Base-by-base conservation (phyloP, 2,888 invertebrate species). In the Volucella inanis region DNA sequence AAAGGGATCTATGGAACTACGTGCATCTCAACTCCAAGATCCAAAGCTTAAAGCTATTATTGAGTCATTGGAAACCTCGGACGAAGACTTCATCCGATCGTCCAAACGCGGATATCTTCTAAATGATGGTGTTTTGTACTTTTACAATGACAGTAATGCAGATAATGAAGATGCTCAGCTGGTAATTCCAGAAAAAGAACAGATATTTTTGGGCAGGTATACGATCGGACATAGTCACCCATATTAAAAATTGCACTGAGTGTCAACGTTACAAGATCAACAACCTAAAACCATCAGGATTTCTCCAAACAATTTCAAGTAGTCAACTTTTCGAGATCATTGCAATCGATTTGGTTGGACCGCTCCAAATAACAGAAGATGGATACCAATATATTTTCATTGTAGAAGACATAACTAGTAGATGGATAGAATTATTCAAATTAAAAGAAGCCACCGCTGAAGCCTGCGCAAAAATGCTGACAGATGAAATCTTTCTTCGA, bases 401-500 rank as follows among this genome's bases (percentile, higher is more conserved):
- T 74, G 79, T 79, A 0, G 88, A 88, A 75, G 90, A 91, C 22
- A 50, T 91, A 0, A 85, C 87, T 1, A 82, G 70, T 14, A 57
- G 88, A 38, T 88, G 87, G 87, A 49, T 87, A 0, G 90, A 91
- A 38, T 41, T 91, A 0, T 90, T 90, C 50, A 81, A 90, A 0
- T 50, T 91, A 0, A 61, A 84, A 4, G 65, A 86, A 9, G 89
- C 90, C 0, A 89, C 88, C 2, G 89, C 90, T 0, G 89, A 89
- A 54, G 74, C 54, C 0, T 90, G 90, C 64, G 89, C 89, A 0
- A 70, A 39, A 0, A 87, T 71, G 0, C 64, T 91, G 0, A 61
- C 91, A 0, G 74, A 90, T 10, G 90, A 91, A 75, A 67, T 91
- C 0, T 88, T 91, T 11, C 52, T 91, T 4, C 82, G 90, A 9